phyloP scores from a whole-genome alignment of 2,888 invertebrate genomes.

The Camponotus fellah region DNA sequence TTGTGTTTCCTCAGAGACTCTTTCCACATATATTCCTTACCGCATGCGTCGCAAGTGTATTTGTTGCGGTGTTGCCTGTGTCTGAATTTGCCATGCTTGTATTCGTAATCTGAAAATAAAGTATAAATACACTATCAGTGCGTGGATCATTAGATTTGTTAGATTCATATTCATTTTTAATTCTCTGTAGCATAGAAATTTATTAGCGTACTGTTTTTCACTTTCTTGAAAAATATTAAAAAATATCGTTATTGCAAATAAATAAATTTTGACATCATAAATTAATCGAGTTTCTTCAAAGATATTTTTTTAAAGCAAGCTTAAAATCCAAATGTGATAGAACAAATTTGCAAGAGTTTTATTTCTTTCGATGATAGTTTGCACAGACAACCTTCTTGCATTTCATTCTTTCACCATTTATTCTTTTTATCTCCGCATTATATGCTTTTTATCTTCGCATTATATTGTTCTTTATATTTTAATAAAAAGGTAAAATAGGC shows the following conservation, averaged over 20 bases:
- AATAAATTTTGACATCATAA: background rate
- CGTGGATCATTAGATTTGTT: background rate
- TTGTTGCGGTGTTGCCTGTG: slow-evolving; percentile 3
- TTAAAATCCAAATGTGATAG: background rate
- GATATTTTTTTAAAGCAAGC: background rate
- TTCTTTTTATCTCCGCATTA: background rate
- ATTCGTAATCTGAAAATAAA: slow-evolving; percentile 6
- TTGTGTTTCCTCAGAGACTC: slow-evolving; percentile 79
- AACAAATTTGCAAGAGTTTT: background rate
- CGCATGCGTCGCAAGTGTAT: slow-evolving; percentile 77
- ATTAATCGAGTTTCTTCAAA: background rate
- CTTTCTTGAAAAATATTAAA: background rate
- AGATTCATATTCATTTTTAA: background rate
- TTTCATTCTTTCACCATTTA: background rate
- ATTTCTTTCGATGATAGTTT: background rate
- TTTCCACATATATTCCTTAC: slow-evolving; percentile 81
- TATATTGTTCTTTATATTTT: background rate
- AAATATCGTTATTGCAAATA: background rate
- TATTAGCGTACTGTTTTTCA: background rate
- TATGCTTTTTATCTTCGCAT: background rate
- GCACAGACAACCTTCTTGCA: background rate
- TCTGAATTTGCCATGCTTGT: background rate
- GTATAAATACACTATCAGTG: background rate
- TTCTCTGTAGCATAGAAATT: background rate
- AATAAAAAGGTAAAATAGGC: background rate